Conservation (phyloP, 30 jellyfish, hydroid and myxozoan genomes). For the Clytia hemisphaerica region DNA sequence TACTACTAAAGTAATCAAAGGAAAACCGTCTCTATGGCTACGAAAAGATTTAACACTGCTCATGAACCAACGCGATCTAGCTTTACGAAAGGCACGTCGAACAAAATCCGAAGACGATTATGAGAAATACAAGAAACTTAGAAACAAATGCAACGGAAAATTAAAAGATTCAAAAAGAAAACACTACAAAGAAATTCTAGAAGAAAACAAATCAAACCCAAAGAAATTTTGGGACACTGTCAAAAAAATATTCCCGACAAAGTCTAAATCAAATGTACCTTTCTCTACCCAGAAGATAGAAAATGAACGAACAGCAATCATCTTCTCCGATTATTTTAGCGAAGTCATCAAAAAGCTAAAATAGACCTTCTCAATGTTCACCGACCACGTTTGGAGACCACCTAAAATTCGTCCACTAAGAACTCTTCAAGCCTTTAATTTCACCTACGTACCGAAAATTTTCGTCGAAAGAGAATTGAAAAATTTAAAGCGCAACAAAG, state of each 20-base stretch:
- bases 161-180: neutral
- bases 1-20: neutral
- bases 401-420: too few relatives aligned
- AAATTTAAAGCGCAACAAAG: too few relatives aligned
- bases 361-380: too few relatives aligned
- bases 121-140: neutral
- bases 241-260: neutral
- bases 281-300: neutral
- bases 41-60: neutral
- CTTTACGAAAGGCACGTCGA: neutral
- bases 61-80: neutral
- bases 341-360: too few relatives aligned
- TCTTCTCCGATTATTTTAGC: neutral
- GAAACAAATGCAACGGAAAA: neutral
- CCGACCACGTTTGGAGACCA: too few relatives aligned
- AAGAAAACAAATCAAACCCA: neutral
- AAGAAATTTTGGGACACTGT: neutral
- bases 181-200: neutral
- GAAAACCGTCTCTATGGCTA: neutral
- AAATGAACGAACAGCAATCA: neutral
- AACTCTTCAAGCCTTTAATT: too few relatives aligned
- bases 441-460: too few relatives aligned
- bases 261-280: neutral
- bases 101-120: neutral
- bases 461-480: too few relatives aligned